Evolutionary conservation across 2,113 vertebrate genomes (phyloP).

Genomic region (Mirza zaza): DNA sequence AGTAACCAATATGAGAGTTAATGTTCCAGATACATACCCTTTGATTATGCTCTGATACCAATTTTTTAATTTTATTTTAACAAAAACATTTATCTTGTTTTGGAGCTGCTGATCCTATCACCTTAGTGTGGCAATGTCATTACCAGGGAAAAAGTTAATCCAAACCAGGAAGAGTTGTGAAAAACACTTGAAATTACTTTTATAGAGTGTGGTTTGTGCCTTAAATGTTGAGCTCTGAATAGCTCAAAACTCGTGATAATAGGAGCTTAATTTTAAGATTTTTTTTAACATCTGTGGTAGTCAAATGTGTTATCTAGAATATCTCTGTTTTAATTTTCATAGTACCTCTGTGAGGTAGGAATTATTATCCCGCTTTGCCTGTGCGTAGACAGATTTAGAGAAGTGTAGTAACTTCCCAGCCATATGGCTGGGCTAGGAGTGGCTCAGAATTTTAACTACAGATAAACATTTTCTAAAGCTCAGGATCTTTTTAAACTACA

Average conservation of each 20-base stretch:
- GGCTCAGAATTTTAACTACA: neutral
- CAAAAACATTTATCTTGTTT: neutral
- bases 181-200: neutral
- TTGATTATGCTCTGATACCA: neutral
- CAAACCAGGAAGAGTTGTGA: neutral
- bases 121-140: neutral
- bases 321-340: neutral
- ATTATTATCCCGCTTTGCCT: neutral
- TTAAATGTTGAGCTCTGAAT: slow-evolving; percentile 7
- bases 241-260: neutral
- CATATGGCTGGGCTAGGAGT: neutral
- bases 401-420: neutral
- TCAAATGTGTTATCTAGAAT: neutral
- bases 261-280: neutral
- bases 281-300: neutral
- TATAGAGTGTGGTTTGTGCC: neutral
- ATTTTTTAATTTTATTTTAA: neutral
- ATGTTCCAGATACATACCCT: neutral
- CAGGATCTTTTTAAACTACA: neutral
- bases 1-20: neutral
- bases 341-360: neutral
- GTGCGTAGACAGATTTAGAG: neutral
- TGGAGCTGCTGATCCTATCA: neutral
- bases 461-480: neutral
- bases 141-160: neutral